phyloP scores from a whole-genome alignment of 2,113 vertebrate genomes.

The Epinephelus fuscoguttatus region DNA sequence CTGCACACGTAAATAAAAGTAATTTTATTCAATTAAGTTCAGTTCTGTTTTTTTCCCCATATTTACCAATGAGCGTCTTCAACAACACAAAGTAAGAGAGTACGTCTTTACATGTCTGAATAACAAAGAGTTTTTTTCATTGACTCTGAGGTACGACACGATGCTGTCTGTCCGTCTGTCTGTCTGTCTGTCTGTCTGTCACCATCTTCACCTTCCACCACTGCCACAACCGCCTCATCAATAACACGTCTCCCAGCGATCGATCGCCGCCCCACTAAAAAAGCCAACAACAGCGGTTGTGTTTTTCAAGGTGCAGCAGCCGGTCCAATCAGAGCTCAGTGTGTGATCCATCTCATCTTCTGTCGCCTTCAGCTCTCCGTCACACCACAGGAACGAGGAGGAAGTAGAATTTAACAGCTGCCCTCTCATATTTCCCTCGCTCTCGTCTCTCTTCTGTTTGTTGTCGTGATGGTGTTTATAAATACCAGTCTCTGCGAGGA shows the following conservation, averaged over 20 bases:
- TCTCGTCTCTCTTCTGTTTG: conserved; percentile 4
- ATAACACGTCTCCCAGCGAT: conserved; percentile 44
- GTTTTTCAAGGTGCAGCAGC: background rate
- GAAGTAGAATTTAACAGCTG: conserved; percentile 42
- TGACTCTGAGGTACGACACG: too few relatives aligned
- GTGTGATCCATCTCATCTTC: conserved; percentile 39
- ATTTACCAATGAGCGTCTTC: background rate
- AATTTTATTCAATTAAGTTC: too few relatives aligned
- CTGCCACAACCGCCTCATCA: conserved; percentile 15
- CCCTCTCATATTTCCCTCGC: conserved; percentile 32
- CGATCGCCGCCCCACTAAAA: conserved; percentile 36
- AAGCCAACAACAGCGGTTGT: conserved; percentile 46
- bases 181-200: background rate
- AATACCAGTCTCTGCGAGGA: conserved; percentile 27
- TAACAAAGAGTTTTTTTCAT: too few relatives aligned
- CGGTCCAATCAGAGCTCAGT: conserved; percentile 33
- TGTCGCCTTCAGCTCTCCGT: conserved; percentile 16
- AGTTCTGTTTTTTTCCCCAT: too few relatives aligned
- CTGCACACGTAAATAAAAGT: too few relatives aligned
- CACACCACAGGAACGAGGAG: background rate
- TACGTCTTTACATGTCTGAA: too few relatives aligned
- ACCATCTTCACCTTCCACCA: background rate
- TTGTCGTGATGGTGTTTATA: conserved; percentile 16
- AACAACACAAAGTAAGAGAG: background rate
- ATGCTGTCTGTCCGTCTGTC: too few relatives aligned